A percentile compares a stretch with the other conserved stretches of the same genome.
phyloP scores from a whole-genome alignment of 2,113 vertebrate species.

The Recurvirostra avosetta region DNA sequence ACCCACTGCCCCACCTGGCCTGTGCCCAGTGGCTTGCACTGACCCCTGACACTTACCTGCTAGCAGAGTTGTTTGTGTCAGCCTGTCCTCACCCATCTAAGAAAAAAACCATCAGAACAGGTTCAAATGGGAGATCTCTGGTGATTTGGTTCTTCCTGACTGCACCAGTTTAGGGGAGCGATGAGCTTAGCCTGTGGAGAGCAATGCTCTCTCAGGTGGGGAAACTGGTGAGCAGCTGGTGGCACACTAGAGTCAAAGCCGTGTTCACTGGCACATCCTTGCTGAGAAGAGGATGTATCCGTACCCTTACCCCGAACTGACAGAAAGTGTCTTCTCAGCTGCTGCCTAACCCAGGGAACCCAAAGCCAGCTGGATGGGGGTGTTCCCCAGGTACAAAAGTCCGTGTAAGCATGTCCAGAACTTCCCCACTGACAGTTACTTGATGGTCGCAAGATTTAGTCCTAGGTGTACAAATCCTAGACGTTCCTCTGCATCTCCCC shows the following conservation, averaged over 20 bases:
- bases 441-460: neutral
- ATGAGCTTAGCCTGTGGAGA: neutral
- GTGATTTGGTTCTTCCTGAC: neutral
- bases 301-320: neutral
- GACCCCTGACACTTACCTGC: neutral
- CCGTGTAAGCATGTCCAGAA: neutral
- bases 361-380: neutral
- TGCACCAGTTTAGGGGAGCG: neutral
- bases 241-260: neutral
- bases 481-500: neutral
- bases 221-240: neutral
- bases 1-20: neutral
- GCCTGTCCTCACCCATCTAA: neutral
- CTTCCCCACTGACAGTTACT: neutral
- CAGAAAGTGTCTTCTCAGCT: neutral
- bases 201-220: accelerated
- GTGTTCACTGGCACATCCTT: neutral
- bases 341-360: neutral
- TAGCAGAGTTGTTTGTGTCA: neutral
- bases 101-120: neutral
- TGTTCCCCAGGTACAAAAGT: neutral
- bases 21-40: neutral
- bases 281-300: neutral
- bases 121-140: neutral
- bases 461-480: neutral